Evolutionary conservation across 2,113 vertebrate genomes (phyloP).

Genomic region (Hylia prasina): DNA sequence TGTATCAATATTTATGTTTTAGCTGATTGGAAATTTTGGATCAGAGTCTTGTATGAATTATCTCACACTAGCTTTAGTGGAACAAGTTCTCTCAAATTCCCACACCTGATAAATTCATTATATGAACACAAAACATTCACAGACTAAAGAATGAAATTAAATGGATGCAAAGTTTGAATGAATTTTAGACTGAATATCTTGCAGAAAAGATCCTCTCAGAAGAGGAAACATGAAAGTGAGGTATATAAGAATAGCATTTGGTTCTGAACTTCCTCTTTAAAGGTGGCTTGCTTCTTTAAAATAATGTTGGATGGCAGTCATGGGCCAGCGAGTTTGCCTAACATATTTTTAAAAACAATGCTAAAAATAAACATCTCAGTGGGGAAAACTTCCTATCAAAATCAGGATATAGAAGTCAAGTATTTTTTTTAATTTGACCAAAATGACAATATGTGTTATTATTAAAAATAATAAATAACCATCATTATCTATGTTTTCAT

Average conservation of each 20-base stretch:
- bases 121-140: neutral
- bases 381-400: neutral
- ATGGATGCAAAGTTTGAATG: neutral
- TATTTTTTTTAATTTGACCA: neutral
- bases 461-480: neutral
- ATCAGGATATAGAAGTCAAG: neutral
- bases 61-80: neutral
- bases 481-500: neutral
- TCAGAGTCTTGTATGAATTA: neutral
- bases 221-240: neutral
- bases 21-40: neutral
- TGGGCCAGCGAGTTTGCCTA: neutral
- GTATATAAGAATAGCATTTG: neutral
- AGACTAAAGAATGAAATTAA: neutral
- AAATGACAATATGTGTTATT: neutral
- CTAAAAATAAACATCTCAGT: neutral
- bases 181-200: neutral
- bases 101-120: neutral
- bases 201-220: neutral
- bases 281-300: neutral
- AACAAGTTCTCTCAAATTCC: neutral
- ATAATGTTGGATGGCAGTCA: neutral
- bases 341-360: neutral
- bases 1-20: neutral
- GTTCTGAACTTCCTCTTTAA: neutral